These are phyloP conservation scores for Struthio camelus DNA, from an alignment of 2,113 vertebrate species.

Conservation along the genomic window DNA sequence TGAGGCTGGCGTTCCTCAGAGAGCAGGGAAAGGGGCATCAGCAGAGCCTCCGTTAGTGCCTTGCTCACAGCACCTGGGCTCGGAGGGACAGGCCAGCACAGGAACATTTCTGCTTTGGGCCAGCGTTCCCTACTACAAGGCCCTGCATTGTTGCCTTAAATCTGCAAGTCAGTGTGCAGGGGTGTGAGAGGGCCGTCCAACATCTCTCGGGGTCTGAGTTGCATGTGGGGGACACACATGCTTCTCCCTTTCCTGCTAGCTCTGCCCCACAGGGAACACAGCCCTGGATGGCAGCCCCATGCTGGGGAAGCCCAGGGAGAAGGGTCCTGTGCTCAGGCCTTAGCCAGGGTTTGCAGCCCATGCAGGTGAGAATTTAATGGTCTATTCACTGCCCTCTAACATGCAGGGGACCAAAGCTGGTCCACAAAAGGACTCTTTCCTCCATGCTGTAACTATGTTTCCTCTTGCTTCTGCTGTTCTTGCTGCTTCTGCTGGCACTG, in stretches of 20 bases:
- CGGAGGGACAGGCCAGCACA: neutral
- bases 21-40: neutral
- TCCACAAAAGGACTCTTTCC: neutral
- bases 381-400: neutral
- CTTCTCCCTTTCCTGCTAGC: neutral
- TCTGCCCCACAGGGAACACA: neutral
- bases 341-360: neutral
- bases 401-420: neutral
- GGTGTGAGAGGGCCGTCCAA: neutral
- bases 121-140: neutral
- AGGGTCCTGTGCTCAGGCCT: neutral
- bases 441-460: conserved; percentile 27
- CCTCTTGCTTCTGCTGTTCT: conserved; percentile 21
- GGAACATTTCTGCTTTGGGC: neutral
- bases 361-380: neutral
- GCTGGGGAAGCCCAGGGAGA: neutral
- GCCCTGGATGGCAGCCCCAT: neutral
- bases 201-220: no score
- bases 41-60: neutral
- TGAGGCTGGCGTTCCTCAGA: neutral
- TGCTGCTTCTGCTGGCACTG: conserved; percentile 25
- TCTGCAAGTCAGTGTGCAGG: neutral
- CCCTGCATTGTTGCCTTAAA: neutral
- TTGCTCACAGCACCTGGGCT: neutral
- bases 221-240: no score